Percentiles rank a stretch among this genome's conserved stretches.
phyloP scores from a whole-genome alignment of 2,888 invertebrate genomes.

The Deroplatys truncata region DNA sequence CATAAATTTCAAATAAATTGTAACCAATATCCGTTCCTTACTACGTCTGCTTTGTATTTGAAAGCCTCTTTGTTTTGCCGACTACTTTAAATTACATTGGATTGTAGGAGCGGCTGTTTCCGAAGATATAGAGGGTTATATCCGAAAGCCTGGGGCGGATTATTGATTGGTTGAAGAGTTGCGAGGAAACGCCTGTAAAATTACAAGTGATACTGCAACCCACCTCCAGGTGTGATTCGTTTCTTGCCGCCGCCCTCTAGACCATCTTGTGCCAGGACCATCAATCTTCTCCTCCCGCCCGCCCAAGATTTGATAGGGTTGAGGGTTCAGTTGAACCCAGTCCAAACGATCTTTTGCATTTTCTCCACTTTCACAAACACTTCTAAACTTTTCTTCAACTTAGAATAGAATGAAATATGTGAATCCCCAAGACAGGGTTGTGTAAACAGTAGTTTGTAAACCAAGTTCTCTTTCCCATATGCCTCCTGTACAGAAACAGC shows the following conservation, averaged over 20 bases:
- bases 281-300: neutral
- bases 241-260: neutral
- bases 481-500: neutral
- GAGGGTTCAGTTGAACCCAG: neutral
- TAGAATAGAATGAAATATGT: neutral
- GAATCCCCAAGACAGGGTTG: neutral
- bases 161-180: neutral
- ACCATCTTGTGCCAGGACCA: neutral
- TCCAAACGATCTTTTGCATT: neutral
- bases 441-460: neutral
- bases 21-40: neutral
- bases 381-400: neutral
- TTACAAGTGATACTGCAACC: neutral
- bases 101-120: neutral
- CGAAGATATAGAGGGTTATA: neutral
- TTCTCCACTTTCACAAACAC: neutral
- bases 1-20: neutral
- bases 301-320: neutral
- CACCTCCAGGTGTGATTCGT: neutral
- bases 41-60: neutral
- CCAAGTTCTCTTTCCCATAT: neutral
- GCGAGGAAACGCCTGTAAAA: neutral
- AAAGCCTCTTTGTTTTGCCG: neutral
- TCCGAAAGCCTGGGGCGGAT: neutral
- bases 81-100: neutral